A percentile compares a stretch with the other conserved stretches of the same genome.
phyloP scores from a whole-genome alignment of 2,113 vertebrate species.

The Pyrgilauda ruficollis region DNA sequence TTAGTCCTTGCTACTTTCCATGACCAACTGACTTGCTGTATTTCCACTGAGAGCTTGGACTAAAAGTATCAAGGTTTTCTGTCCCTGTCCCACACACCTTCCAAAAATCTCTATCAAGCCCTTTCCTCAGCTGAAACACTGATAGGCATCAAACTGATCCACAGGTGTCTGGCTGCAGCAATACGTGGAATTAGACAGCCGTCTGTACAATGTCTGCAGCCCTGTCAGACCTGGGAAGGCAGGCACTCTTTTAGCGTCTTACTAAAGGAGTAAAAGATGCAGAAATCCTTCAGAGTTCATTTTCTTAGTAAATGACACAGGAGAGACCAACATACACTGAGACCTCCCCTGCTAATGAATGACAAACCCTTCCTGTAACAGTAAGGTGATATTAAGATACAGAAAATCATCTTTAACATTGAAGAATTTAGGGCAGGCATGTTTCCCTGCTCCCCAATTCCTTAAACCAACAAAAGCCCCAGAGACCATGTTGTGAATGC shows the following conservation, averaged over 20 bases:
- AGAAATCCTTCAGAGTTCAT: not conserved
- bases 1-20: not conserved
- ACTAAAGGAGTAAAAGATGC: not conserved
- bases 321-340: not conserved
- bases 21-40: not conserved
- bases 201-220: not conserved
- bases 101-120: not conserved
- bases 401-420: not conserved
- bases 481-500: not conserved
- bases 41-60: not conserved
- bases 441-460: not conserved
- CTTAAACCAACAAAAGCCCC: not conserved
- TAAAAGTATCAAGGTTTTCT: not conserved
- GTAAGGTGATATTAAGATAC: not conserved
- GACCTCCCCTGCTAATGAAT: not conserved
- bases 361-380: not conserved
- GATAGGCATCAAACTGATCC: accelerated
- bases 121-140: not conserved
- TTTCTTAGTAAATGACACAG: not conserved
- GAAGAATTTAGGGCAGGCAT: not conserved
- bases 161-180: not conserved
- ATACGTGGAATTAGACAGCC: not conserved
- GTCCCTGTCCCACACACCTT: not conserved
- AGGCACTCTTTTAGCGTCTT: not conserved
- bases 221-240: not conserved